Evolutionary conservation across 1,140 invertebrate species (phyloP).

Genomic region (Cyrtorhinus lividipennis): DNA sequence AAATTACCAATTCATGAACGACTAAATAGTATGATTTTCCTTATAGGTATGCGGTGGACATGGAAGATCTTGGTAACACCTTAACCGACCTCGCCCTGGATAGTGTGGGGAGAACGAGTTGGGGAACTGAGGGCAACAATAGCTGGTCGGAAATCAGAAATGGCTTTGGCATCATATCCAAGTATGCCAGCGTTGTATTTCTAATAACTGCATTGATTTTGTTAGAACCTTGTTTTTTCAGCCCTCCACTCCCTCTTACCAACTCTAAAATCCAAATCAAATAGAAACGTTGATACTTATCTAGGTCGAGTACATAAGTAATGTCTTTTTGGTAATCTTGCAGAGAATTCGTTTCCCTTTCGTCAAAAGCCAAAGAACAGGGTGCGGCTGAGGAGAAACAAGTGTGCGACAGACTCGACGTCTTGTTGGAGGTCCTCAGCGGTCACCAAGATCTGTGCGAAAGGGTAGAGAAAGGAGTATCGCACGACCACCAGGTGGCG

Average conservation of each 20-base stretch:
- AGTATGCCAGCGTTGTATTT: conserved; percentile 31
- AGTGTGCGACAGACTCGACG: conserved; percentile 43
- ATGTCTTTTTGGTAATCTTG: too few species aligned
- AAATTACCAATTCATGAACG: too few species aligned
- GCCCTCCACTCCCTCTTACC: too few species aligned
- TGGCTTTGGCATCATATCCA: conserved; percentile 43
- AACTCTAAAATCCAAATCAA: too few species aligned
- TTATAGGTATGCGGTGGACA: conserved; percentile 38
- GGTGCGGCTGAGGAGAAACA: conserved; percentile 40
- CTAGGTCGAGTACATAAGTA: too few species aligned
- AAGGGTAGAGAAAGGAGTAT: conserved; percentile 50
- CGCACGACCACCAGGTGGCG: conserved; percentile 51
- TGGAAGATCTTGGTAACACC: conserved; percentile 39
- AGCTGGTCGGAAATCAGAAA: conserved; percentile 45
- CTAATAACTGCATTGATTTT: conserved; percentile 7
- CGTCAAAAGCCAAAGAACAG: conserved; percentile 34
- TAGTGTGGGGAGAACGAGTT: conserved; percentile 34
- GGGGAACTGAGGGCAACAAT: conserved; percentile 44
- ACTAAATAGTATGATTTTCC: too few species aligned
- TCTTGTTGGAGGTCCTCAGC: conserved; percentile 45
- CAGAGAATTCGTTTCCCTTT: conserved; percentile 35
- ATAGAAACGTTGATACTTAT: too few species aligned
- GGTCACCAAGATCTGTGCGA: conserved; percentile 52
- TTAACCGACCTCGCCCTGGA: conserved; percentile 34
- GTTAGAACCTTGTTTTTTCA: too few species aligned